A percentile compares a stretch with the other conserved stretches of the same genome.
These are phyloP conservation scores for Hipparchia semele DNA, from an alignment of 2,888 invertebrate species.

Conservation along the genomic window DNA sequence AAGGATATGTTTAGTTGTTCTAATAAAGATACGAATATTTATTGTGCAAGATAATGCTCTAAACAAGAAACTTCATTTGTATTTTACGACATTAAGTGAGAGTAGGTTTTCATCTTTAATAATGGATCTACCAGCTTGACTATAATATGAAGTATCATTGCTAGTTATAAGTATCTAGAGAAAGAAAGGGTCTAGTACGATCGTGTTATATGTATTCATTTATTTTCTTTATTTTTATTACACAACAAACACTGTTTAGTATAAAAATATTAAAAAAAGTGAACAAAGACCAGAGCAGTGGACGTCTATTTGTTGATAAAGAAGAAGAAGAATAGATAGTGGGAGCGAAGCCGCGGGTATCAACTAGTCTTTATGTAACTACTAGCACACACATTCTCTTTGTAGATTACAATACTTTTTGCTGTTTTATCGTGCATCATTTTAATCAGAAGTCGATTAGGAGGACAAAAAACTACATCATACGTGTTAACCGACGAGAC, in stretches of 20 bases:
- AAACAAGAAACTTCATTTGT: background rate
- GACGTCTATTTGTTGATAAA: too few relatives aligned
- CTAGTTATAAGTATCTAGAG: too few relatives aligned
- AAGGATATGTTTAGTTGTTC: slow-evolving; percentile 25
- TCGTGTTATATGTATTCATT: too few relatives aligned
- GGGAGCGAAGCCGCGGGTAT: too few relatives aligned
- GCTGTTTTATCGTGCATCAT: slow-evolving; percentile 4
- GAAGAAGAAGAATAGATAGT: too few relatives aligned
- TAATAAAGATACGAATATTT: slow-evolving; percentile 22
- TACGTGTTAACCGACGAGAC: slow-evolving; percentile 37
- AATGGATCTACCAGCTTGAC: background rate
- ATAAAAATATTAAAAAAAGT: too few relatives aligned
- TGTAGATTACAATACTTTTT: slow-evolving; percentile 8
- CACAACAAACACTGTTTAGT: too few relatives aligned
- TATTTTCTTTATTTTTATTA: too few relatives aligned
- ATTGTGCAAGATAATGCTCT: slow-evolving; percentile 13
- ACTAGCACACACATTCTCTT: background rate
- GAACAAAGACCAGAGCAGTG: too few relatives aligned
- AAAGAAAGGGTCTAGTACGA: too few relatives aligned
- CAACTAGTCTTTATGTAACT: too few relatives aligned
- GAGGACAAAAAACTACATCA: slow-evolving; percentile 8
- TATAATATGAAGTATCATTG: background rate
- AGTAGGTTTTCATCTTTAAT: background rate
- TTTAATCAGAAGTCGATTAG: slow-evolving; percentile 21
- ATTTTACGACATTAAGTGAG: background rate